Conservation (phyloP, 2,888 invertebrate species). For the Tenthredo notha region DNA sequence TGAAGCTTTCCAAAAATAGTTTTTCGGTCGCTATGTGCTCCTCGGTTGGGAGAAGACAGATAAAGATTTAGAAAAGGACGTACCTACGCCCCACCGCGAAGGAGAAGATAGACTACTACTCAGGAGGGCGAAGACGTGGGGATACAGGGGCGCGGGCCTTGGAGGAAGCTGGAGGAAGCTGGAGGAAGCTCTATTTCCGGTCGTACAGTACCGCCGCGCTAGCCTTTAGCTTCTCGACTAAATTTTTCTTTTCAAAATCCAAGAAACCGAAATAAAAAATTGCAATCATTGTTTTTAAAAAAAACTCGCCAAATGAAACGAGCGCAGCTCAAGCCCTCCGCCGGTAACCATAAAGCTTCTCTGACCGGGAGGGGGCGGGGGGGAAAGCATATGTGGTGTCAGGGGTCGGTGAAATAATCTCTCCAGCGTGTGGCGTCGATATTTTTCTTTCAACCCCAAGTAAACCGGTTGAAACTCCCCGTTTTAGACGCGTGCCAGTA, state of each 20-base stretch:
- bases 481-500: constrained; percentile 22
- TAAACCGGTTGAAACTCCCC: constrained; percentile 1
- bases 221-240: background rate
- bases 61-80: constrained; percentile 54
- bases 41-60: constrained; percentile 60
- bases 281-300: background rate
- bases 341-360: background rate
- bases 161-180: constrained; percentile 40
- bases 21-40: constrained; percentile 51
- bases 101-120: constrained; percentile 21
- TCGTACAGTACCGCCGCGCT: constrained; percentile 22
- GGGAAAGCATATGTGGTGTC: background rate
- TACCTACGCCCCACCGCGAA: constrained; percentile 34
- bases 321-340: background rate
- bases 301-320: background rate
- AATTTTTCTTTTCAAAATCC: background rate
- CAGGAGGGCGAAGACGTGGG: constrained; percentile 42
- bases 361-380: background rate
- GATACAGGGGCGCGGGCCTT: constrained; percentile 53
- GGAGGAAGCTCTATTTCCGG: constrained; percentile 71
- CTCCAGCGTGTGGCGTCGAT: constrained; percentile 40
- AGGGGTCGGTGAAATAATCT: constrained; percentile 35
- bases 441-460: constrained; percentile 43
- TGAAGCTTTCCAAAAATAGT: constrained; percentile 67
- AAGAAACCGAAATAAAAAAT: background rate